Evolutionary conservation across 2,113 vertebrate genomes (phyloP).

Genomic region (Toxotes jaculatrix): DNA sequence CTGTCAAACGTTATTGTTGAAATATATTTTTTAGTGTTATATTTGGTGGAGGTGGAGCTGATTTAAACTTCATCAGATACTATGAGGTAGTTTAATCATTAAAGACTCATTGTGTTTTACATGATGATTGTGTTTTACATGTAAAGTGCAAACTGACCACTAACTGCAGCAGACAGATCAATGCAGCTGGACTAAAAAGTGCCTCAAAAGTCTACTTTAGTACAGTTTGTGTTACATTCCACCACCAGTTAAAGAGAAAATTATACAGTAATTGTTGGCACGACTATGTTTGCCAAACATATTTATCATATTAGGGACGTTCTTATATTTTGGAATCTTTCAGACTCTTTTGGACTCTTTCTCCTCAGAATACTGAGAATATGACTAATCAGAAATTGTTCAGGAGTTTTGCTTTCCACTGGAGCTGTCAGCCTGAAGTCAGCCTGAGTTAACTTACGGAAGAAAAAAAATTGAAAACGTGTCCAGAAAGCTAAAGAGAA

Average conservation of each 20-base stretch:
- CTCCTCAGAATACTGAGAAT: not conserved
- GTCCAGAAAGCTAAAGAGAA: not conserved
- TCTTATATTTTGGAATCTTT: not conserved
- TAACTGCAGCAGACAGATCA: not conserved
- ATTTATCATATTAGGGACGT: not conserved
- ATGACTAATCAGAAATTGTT: not conserved
- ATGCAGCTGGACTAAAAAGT: too few relatives aligned
- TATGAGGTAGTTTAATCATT: too few relatives aligned
- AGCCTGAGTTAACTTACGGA: not conserved
- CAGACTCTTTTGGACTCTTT: too few relatives aligned
- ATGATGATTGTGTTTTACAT: too few relatives aligned
- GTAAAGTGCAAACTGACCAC: not conserved
- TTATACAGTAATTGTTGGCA: not conserved
- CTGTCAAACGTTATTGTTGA: too few relatives aligned
- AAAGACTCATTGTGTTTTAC: too few relatives aligned
- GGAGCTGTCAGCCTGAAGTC: not conserved
- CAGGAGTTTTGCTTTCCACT: not conserved
- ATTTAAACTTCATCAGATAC: too few relatives aligned
- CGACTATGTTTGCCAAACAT: not conserved
- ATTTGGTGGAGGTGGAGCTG: too few relatives aligned
- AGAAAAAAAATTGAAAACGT: not conserved
- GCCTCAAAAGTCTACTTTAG: too few relatives aligned
- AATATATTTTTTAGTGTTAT: too few relatives aligned
- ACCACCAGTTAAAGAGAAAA: too few relatives aligned
- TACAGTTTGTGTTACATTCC: not conserved